These are phyloP conservation scores for Salarias fasciatus DNA, from an alignment of 2,797 vertebrate species.

Conservation along the genomic window DNA sequence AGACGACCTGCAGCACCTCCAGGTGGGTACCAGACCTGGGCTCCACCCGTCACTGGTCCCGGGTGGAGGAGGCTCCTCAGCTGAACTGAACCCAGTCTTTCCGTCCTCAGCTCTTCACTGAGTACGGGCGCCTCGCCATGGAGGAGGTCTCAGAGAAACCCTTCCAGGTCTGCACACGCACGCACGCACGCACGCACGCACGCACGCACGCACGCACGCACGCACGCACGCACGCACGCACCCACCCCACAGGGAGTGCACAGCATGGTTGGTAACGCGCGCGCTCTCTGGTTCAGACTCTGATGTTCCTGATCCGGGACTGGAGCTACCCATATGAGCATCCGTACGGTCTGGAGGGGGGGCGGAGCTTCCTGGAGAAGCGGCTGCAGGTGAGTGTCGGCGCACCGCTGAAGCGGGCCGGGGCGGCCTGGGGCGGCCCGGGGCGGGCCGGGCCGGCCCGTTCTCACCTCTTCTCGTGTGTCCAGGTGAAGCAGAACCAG, in stretches of 20 bases:
- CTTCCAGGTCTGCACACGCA: slow-evolving; percentile 87
- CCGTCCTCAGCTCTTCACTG: slow-evolving; percentile 92
- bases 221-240: too few relatives aligned
- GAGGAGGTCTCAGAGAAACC: slow-evolving; percentile 96
- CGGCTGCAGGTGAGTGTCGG: slow-evolving; percentile 87
- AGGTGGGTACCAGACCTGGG: slow-evolving; percentile 81
- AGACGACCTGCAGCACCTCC: slow-evolving; percentile 97
- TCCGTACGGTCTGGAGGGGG: slow-evolving; percentile 91
- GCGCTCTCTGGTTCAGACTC: slow-evolving; percentile 81
- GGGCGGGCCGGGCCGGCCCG: too few relatives aligned
- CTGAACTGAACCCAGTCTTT: not conserved
- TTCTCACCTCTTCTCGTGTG: not conserved
- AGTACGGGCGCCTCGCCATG: slow-evolving; percentile 97
- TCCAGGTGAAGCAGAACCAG: slow-evolving; percentile 94
- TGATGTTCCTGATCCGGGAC: slow-evolving; percentile 98
- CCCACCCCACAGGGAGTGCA: too few relatives aligned
- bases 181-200: too few relatives aligned
- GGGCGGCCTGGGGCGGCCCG: too few relatives aligned
- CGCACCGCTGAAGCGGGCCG: too few relatives aligned
- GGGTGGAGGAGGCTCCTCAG: too few relatives aligned
- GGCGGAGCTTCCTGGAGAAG: slow-evolving; percentile 88
- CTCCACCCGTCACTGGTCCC: too few relatives aligned
- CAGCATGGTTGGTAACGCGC: not conserved
- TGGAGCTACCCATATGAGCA: slow-evolving; percentile 99
- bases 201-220: too few relatives aligned